Conservation (phyloP, 1,140 invertebrate species). For the Parasteatoda tepidariorum region DNA sequence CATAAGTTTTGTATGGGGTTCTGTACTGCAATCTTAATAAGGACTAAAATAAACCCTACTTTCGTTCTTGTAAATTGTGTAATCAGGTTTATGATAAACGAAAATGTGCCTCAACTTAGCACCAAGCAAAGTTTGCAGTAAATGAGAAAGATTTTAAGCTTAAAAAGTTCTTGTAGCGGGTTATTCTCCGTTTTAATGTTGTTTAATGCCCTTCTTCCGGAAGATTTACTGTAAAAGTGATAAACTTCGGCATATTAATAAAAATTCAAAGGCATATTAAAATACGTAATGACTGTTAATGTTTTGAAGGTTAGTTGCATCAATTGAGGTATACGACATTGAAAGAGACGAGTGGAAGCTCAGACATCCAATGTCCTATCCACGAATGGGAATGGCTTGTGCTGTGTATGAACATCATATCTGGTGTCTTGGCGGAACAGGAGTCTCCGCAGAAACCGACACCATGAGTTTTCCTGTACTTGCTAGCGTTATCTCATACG, state of each 20-base stretch:
- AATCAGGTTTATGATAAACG: no score
- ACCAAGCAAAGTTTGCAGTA: no score
- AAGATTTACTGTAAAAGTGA: no score
- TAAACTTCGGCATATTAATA: not conserved
- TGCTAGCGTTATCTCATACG: slow-evolving; percentile 37
- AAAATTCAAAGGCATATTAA: not conserved
- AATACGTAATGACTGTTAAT: not conserved
- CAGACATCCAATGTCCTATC: not conserved
- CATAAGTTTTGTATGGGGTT: no score
- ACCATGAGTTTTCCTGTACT: slow-evolving; percentile 22
- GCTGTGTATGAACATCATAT: slow-evolving; percentile 11
- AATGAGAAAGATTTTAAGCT: no score
- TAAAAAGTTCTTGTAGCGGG: no score
- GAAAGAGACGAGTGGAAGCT: slow-evolving; percentile 42
- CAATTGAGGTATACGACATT: slow-evolving; percentile 40
- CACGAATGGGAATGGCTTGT: slow-evolving; percentile 49
- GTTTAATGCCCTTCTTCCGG: no score
- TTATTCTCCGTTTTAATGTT: no score
- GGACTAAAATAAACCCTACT: no score
- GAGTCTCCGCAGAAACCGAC: slow-evolving; percentile 1
- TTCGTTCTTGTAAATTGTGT: no score
- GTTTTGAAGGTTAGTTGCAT: slow-evolving; percentile 36
- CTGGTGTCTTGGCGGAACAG: slow-evolving; percentile 51
- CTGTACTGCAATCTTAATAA: no score
- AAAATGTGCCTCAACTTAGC: no score